Evolutionary conservation across 2,797 vertebrate species (phyloP).

Genomic region (Brachymystax lenok): DNA sequence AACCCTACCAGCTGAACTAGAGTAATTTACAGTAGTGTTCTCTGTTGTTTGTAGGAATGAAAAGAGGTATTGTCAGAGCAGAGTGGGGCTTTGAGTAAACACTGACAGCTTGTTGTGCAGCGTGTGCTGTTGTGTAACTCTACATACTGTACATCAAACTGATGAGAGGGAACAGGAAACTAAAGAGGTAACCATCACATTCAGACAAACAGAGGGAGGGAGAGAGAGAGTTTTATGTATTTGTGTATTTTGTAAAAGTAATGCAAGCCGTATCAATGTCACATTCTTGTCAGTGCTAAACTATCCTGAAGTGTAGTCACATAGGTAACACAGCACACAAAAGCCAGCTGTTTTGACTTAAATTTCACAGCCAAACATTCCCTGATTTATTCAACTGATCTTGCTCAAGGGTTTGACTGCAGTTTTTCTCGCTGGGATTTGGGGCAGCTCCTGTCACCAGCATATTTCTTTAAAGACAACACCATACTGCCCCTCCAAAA

Average conservation of each 20-base stretch:
- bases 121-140: slow-evolving; percentile 57
- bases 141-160: slow-evolving; percentile 50
- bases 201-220: slow-evolving; percentile 30
- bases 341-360: slow-evolving; percentile 48
- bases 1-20: slow-evolving; percentile 44
- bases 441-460: slow-evolving; percentile 51
- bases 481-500: slow-evolving; percentile 39
- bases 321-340: slow-evolving; percentile 48
- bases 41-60: slow-evolving; percentile 54
- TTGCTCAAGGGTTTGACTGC: slow-evolving; percentile 42
- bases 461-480: slow-evolving; percentile 46
- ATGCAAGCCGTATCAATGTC: slow-evolving; percentile 46
- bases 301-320: slow-evolving; percentile 44
- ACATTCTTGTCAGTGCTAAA: slow-evolving; percentile 45
- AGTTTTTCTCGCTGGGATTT: slow-evolving; percentile 36
- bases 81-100: slow-evolving; percentile 37
- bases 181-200: slow-evolving; percentile 33
- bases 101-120: slow-evolving; percentile 55
- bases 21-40: slow-evolving; percentile 40
- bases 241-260: slow-evolving; percentile 28
- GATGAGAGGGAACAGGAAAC: slow-evolving; percentile 47
- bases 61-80: slow-evolving; percentile 44
- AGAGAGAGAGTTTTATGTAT: slow-evolving; percentile 22
- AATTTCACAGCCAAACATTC: slow-evolving; percentile 54
- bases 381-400: slow-evolving; percentile 57